Conservation (phyloP, 2,888 invertebrate species). For the Brachylomia viminalis region DNA sequence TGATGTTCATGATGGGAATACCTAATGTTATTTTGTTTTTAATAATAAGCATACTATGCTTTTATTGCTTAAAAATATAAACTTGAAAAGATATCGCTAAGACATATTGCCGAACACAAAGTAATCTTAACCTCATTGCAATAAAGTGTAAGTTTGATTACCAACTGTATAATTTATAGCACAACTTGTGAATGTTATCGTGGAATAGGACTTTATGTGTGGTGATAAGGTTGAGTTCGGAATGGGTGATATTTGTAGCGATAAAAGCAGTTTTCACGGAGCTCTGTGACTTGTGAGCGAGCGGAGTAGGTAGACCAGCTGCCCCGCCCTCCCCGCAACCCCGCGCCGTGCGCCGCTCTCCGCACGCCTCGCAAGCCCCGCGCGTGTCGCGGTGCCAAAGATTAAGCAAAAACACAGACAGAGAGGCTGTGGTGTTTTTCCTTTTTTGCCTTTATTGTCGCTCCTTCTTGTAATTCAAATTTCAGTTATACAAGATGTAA, state of each 20-base stretch:
- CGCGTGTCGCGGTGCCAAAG: slow-evolving; percentile 86
- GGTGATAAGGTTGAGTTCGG: slow-evolving; percentile 58
- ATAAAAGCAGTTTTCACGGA: slow-evolving; percentile 86
- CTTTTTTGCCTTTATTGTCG: slow-evolving; percentile 11
- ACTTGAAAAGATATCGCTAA: slow-evolving; percentile 21
- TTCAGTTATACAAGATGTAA: neutral
- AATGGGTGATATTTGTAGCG: slow-evolving; percentile 69
- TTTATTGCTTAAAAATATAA: slow-evolving; percentile 16
- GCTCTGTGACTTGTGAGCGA: slow-evolving; percentile 81
- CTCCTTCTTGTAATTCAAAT: slow-evolving; percentile 15
- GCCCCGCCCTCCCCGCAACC: slow-evolving; percentile 77
- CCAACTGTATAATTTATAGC: slow-evolving; percentile 51
- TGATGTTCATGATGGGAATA: neutral
- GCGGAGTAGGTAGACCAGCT: slow-evolving; percentile 89
- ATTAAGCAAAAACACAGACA: slow-evolving; percentile 58
- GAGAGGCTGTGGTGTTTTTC: neutral
- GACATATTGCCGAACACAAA: slow-evolving; percentile 34
- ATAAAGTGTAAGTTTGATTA: slow-evolving; percentile 60
- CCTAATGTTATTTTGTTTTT: neutral
- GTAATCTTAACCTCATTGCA: slow-evolving; percentile 4
- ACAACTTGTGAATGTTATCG: slow-evolving; percentile 19
- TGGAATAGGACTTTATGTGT: slow-evolving; percentile 8
- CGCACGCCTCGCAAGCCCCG: slow-evolving; percentile 77
- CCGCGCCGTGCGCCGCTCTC: slow-evolving; percentile 68
- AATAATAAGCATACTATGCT: neutral